A percentile compares a stretch with the other conserved stretches of the same genome.
phyloP scores from a whole-genome alignment of 1,140 invertebrate species.

The Magallana angulata region DNA sequence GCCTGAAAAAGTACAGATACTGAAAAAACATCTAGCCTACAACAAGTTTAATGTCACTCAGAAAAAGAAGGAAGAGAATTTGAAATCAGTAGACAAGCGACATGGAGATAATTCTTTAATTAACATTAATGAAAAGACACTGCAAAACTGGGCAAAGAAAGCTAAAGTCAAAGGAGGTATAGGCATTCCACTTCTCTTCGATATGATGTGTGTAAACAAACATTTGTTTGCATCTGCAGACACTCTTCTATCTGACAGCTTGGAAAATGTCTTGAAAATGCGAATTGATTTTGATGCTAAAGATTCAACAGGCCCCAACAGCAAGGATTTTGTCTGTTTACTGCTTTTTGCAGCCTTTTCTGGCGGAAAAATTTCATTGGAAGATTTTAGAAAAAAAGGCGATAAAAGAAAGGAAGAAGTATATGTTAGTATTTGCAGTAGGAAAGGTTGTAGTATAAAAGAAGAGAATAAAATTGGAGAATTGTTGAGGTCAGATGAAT shows the following conservation, averaged over 20 bases:
- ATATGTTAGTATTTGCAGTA: constrained; percentile 7
- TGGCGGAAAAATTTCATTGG: neutral
- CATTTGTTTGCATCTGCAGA: neutral
- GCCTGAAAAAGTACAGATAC: neutral
- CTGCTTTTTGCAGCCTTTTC: neutral
- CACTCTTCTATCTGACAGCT: neutral
- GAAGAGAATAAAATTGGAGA: neutral
- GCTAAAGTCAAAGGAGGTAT: neutral
- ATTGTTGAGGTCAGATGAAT: neutral
- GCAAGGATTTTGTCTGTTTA: neutral
- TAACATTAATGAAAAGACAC: neutral
- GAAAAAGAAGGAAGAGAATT: constrained; percentile 11
- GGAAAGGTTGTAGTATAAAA: neutral
- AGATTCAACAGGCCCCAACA: neutral
- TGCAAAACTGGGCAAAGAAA: neutral
- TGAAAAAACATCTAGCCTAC: neutral
- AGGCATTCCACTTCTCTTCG: neutral
- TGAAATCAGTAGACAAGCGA: neutral
- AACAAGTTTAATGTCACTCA: neutral
- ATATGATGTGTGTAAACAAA: neutral
- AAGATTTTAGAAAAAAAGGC: neutral
- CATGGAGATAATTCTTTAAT: neutral
- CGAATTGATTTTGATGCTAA: neutral
- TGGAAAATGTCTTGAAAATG: neutral
- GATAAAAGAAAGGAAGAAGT: neutral